Conservation (phyloP, 2,113 vertebrate species). For the Odocoileus hemionus region DNA sequence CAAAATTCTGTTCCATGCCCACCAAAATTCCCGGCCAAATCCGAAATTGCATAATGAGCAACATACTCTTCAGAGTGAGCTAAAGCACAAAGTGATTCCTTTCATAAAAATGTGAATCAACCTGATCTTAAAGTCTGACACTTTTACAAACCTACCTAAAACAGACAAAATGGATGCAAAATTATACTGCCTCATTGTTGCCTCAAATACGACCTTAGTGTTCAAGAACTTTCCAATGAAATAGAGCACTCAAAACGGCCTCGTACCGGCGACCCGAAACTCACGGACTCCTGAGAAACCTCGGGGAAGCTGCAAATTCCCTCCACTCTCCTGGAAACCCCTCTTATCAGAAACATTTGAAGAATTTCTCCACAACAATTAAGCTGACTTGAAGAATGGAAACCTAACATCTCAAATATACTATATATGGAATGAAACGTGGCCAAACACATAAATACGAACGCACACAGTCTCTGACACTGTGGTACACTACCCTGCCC, state of each 20-base stretch:
- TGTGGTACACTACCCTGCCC: neutral
- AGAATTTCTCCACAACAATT: conserved; percentile 72
- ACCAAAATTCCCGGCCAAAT: conserved; percentile 32
- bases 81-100: neutral
- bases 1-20: conserved; percentile 35
- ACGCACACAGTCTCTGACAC: conserved; percentile 32
- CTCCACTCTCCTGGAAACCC: conserved; percentile 35
- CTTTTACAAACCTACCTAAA: conserved; percentile 43
- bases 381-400: conserved; percentile 71
- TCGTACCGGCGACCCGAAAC: fast-evolving
- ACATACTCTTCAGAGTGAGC: neutral
- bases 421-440: conserved; percentile 77
- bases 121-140: neutral
- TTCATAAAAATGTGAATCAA: conserved; percentile 29
- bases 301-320: neutral
- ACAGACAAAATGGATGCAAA: conserved; percentile 68
- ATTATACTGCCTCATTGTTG: neutral
- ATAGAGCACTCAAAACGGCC: conserved; percentile 35
- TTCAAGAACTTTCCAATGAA: conserved; percentile 64
- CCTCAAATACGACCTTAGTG: neutral
- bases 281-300: neutral
- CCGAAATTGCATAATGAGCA: conserved; percentile 39
- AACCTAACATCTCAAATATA: conserved; percentile 70
- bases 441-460: conserved; percentile 67
- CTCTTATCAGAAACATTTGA: conserved; percentile 76